Conservation (phyloP, 2,888 invertebrate species). For the Harpalus rufipes region DNA sequence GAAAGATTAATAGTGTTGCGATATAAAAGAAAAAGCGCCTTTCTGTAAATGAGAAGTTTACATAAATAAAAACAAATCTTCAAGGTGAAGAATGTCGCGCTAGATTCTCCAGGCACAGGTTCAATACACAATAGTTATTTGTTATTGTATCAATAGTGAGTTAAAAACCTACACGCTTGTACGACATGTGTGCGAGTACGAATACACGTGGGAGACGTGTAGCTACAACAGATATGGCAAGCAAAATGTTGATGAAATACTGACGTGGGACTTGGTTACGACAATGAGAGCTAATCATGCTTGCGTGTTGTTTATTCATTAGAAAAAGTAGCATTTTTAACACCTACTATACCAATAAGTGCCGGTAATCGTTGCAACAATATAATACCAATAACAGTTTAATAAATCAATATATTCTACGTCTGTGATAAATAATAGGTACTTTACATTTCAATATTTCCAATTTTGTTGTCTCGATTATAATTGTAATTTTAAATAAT, state of each 20-base stretch:
- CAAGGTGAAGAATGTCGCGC: background rate
- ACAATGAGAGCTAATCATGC: conserved; percentile 22
- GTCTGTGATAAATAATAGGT: too few relatives aligned
- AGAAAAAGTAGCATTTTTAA: background rate
- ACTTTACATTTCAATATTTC: too few relatives aligned
- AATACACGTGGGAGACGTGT: background rate
- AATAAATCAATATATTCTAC: too few relatives aligned
- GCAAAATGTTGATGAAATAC: conserved; percentile 14
- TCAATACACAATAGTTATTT: conserved; percentile 3
- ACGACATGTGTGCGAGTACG: background rate
- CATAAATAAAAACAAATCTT: background rate
- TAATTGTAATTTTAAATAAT: too few relatives aligned
- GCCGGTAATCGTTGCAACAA: background rate
- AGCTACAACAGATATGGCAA: background rate
- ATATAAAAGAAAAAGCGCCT: background rate
- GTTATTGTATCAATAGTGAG: background rate
- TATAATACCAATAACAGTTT: too few relatives aligned
- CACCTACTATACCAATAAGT: background rate
- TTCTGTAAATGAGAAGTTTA: background rate
- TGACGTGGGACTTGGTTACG: conserved; percentile 5
- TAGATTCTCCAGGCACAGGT: background rate
- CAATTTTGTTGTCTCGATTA: too few relatives aligned
- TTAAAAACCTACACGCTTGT: background rate
- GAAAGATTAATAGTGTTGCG: background rate
- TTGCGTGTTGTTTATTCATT: background rate